Base-by-base conservation (phyloP, 2,797 vertebrate genomes). In the Dendrocincla tyrannina region DNA sequence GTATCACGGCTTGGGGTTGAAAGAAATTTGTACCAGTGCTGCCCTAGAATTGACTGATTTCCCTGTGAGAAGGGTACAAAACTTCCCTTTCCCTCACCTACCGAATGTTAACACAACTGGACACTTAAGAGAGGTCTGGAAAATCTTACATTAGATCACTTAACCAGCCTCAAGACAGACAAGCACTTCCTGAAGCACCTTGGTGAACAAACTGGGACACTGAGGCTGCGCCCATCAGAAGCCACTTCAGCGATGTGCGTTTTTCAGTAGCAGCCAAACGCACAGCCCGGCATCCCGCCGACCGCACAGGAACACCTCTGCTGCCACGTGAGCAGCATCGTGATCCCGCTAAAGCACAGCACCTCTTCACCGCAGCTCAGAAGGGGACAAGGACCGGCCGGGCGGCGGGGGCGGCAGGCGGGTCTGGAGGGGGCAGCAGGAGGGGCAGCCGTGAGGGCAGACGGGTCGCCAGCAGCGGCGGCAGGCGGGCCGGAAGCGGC, bases 311-410 rank as follows among this genome's bases (percentile, higher is more conserved):
- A 66, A 10, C 2, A 16, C 18, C 20, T 56, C 8, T 24, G n/a
- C 7, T 63, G 32, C 44, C 53, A 22, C 41, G 12, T 1, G 6
- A 1, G 9, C 42, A 44, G 23, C 42, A 14, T 13, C 39, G 39
- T 39, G 39, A 39, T 39, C 13, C 39, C 10, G 6, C 1, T 6
- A 0, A 8, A 49, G 19, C 5, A 10, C 41, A 13, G 7, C 2
- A 3, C 15, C 49, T 16, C 15, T n/a, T 11, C 1, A 19, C 5
- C 32, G 3, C 37, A 7, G 20, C 0, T n/a, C 7, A 24, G 4
- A 7, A 6, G 3, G 2, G 1, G 13, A 15, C 52, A 19, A 13
- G 17, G 4, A 5, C 9, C 49, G 20, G 44, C 20, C 44, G 47
- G 47, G 23, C 27, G 6, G 59, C 4, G 16, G 39, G 9, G 18